Evolutionary conservation across 2,888 invertebrate genomes (phyloP), one percentile per base, ranked within the genome.

Genomic region (Thymelicus sylvestris): DNA sequence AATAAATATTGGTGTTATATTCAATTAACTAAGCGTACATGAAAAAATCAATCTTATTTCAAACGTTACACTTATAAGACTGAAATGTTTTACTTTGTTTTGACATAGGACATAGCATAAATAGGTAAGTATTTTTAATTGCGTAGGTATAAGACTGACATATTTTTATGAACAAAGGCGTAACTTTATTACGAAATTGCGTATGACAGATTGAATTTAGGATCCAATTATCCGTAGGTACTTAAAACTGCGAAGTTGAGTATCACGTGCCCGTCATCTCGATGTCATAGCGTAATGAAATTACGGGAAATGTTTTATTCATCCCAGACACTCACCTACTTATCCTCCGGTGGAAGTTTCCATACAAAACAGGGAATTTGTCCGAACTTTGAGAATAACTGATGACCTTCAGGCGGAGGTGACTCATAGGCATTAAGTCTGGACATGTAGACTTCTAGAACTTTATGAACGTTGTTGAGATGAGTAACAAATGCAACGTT

Each of bases 361-460:
- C 74, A 74, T 68, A 74, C 72, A 72, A 73, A 74, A 72, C 70
- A 73, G 72, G 70, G 61, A 72, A 73, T 71, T 70, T 72, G 72
- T 73, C 75, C 68, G 79, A 79, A 79, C 73, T 75, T 76, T 74
- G 74, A 79, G 79, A 81, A 82, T 83, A 80, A 79, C 81, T 82
- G 82, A 83, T 83, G 57, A 48, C 55, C 68, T 63, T 48, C 57
- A 57, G 63, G 31, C 63, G 19, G 8, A 62, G 65, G 15, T 38
- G 66, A 63, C 41, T 65, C 39, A 41, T 41, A 19, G 19, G 19
- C 19, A 19, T 55, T n/a, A 7, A 47, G 62, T 62, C 47, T 47
- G 24, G 55, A 55, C n/a, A 50, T 15, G 10, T 5, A 52, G 12
- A 55, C 24, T 44, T 44, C 7, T 44, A 44, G 31, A 31, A 31